Conservation (phyloP, 1,140 invertebrate genomes). For the Coelopa frigida region DNA sequence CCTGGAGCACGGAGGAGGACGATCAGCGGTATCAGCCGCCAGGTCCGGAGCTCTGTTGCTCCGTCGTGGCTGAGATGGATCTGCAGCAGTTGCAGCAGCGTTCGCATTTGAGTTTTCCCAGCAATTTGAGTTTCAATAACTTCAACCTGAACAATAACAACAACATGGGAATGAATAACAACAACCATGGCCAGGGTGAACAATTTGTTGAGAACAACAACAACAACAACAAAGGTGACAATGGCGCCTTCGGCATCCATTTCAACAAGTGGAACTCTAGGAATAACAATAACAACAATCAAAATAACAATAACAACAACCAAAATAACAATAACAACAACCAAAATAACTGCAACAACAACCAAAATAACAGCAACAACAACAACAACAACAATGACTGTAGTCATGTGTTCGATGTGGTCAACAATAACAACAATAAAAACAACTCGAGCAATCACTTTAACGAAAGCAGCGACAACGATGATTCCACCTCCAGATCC, state of each 20-base stretch:
- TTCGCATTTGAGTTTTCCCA: no score
- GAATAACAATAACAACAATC: conserved; percentile 7
- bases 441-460: conserved; percentile 6
- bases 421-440: no score
- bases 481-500: background rate
- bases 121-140: no score
- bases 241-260: background rate
- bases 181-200: conserved; percentile 8
- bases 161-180: background rate
- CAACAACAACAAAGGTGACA: conserved; percentile 11
- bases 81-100: no score
- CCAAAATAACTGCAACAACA: conserved; percentile 2
- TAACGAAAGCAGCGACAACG: conserved; percentile 1
- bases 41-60: no score
- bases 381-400: conserved; percentile 16
- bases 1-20: conserved; percentile 40
- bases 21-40: conserved; percentile 17
- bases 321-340: conserved; percentile 23
- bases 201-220: conserved; percentile 12
- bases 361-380: conserved; percentile 27
- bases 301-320: conserved; percentile 18
- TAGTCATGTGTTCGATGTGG: no score
- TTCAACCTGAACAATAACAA: background rate
- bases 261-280: conserved; percentile 20
- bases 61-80: no score